These are phyloP conservation scores for Ceyx melanurus DNA, from an alignment of 2,113 vertebrate genomes.

Conservation along the genomic window DNA sequence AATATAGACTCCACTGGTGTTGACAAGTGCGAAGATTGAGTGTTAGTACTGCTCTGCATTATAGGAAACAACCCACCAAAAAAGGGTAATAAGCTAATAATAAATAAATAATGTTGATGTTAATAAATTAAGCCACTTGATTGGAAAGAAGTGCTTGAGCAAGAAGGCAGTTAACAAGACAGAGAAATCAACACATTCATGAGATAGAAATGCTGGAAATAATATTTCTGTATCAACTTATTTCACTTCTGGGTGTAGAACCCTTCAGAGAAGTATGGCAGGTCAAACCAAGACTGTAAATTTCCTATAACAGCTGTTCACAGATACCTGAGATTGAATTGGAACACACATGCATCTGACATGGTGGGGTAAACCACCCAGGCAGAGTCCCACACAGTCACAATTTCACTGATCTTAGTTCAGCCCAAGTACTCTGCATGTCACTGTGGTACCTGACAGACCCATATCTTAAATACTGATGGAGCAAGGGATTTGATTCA, in stretches of 20 bases:
- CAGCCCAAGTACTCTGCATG: not conserved
- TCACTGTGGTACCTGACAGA: not conserved
- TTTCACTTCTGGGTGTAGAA: not conserved
- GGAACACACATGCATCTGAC: not conserved
- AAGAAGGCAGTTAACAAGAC: not conserved
- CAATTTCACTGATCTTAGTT: not conserved
- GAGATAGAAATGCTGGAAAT: not conserved
- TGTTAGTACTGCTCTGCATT: not conserved
- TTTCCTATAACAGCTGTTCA: not conserved
- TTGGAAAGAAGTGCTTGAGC: not conserved
- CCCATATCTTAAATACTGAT: not conserved
- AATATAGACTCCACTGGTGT: not conserved
- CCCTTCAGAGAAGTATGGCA: not conserved
- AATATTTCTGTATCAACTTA: not conserved
- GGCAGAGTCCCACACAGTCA: not conserved
- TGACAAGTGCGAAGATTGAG: not conserved
- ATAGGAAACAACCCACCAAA: not conserved
- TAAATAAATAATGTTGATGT: no score
- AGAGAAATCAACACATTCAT: not conserved
- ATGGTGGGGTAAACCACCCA: not conserved
- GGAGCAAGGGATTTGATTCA: conserved; percentile 24
- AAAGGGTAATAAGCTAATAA: not conserved
- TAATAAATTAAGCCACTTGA: not conserved
- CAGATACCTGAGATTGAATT: not conserved
- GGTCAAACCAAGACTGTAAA: not conserved